These are phyloP conservation scores for Macrostomum lignano DNA, from an alignment of 1,140 invertebrate genomes.

Conservation along the genomic window DNA sequence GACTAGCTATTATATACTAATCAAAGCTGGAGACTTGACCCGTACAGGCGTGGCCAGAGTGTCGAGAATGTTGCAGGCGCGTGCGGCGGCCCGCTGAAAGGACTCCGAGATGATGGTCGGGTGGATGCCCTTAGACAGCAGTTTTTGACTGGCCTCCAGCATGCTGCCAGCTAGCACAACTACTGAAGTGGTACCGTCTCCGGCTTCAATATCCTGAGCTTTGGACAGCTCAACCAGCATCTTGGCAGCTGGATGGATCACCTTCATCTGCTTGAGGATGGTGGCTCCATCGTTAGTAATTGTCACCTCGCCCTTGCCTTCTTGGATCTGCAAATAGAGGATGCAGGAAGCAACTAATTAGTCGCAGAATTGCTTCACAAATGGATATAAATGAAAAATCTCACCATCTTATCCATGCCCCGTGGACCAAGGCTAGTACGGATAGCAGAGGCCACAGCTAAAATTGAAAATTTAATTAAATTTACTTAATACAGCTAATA, in stretches of 20 bases:
- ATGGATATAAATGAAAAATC: constrained; percentile 7
- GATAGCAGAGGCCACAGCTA: constrained; percentile 89
- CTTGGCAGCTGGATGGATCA: constrained; percentile 90
- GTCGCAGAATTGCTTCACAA: constrained; percentile 5
- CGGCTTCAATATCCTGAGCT: constrained; percentile 92
- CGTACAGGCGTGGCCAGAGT: constrained; percentile 44
- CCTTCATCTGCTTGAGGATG: constrained; percentile 94
- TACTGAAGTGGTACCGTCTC: constrained; percentile 91
- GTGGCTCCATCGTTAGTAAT: constrained; percentile 99
- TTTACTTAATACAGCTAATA: no score
- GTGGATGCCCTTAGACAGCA: constrained; percentile 70
- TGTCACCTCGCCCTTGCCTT: constrained; percentile 80
- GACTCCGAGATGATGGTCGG: constrained; percentile 84
- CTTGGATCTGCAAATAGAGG: constrained; percentile 47
- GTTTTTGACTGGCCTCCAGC: constrained; percentile 66
- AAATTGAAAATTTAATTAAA: background rate
- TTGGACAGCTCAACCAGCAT: constrained; percentile 94
- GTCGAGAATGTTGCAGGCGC: constrained; percentile 56
- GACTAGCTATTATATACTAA: no score
- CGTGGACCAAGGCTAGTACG: constrained; percentile 83
- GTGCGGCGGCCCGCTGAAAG: constrained; percentile 58
- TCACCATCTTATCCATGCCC: constrained; percentile 99
- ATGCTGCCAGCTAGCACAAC: constrained; percentile 78
- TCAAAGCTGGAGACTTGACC: no score
- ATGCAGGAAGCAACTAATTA: constrained; percentile 7